Base-by-base conservation (phyloP, 2,113 vertebrate genomes). In the Electrona antarctica region DNA sequence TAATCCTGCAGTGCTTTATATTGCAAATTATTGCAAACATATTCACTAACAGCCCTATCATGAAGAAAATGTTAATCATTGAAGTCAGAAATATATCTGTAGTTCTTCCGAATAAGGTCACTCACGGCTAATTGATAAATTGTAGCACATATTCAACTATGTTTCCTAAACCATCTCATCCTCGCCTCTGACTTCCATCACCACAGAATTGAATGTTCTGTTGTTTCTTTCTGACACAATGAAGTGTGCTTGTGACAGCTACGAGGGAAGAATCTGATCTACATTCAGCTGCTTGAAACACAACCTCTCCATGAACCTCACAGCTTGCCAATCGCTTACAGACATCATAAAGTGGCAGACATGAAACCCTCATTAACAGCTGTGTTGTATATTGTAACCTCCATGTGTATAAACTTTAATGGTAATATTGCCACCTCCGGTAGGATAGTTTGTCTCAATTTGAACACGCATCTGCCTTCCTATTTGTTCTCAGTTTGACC, bases 201-300 rank as follows among this genome's bases (percentile, higher is more conserved):
- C 29, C 57, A n/a, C 66, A 8, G 8, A 55, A 63, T 10, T 2
- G 6, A 52, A 0, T n/a, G 13, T 70, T 21, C 14, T 13, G 21
- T n/a, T n/a, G 10, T 10, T 21, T 41, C 45, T 60, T 45, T 4
- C 56, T 61, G 9, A 41, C 28, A 7, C 29, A 7, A 47, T 21
- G 15, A 58, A 58, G 14, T 6, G 6, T 9, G 8, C 49, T 33
- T 9, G 56, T 60, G 46, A 77, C 51, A 73, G 61, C 79, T 76
- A 66, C 81, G 77, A 84, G 49, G 12, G 57, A 65, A 59, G 33
- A 80, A 73, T 78, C 79, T 88, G 65, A 85, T 88, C 75, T 88
- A 78, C 81, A 88, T 89, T 90, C 87, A 90, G 78, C 74, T 86
- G 73, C 73, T 85, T 70, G 50, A 56, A 83, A 41, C 54, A n/a